A percentile compares a stretch with the other conserved stretches of the same genome.
Evolutionary conservation across 1,140 invertebrate species (phyloP).

Genomic region (Penaeus indicus): DNA sequence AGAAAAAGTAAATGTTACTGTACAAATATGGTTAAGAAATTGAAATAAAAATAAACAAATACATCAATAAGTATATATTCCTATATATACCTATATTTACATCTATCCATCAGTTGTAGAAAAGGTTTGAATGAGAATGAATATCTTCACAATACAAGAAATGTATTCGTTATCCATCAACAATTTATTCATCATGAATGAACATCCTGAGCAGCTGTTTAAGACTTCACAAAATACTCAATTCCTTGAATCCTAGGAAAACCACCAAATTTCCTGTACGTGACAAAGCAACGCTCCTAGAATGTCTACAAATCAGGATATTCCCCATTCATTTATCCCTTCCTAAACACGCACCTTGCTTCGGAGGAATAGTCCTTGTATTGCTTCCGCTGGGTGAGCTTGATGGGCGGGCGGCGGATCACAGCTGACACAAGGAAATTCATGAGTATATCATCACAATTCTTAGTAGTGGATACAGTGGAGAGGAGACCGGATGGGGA

Average conservation of each 20-base stretch:
- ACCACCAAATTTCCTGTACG: background rate
- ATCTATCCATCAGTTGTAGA: no score
- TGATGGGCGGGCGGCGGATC: constrained; percentile 91
- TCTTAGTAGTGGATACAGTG: constrained; percentile 90
- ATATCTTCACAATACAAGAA: no score
- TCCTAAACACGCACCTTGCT: constrained; percentile 34
- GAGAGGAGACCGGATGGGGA: constrained; percentile 84
- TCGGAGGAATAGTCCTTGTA: constrained; percentile 79
- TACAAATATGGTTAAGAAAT: no score
- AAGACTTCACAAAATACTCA: background rate
- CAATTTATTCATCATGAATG: no score
- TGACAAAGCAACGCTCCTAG: background rate
- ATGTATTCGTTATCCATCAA: no score
- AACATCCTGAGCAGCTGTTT: background rate
- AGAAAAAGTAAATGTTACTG: no score
- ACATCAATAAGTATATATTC: no score
- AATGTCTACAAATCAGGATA: background rate
- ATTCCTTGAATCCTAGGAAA: no score
- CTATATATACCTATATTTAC: no score
- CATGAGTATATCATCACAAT: constrained; percentile 97
- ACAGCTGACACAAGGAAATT: constrained; percentile 95
- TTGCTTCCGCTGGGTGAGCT: constrained; percentile 93
- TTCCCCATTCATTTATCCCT: background rate
- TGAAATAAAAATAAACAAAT: no score
- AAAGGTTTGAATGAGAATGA: no score